phyloP scores from a whole-genome alignment of 1,140 invertebrate species.

The Zeugodacus cucurbitae region DNA sequence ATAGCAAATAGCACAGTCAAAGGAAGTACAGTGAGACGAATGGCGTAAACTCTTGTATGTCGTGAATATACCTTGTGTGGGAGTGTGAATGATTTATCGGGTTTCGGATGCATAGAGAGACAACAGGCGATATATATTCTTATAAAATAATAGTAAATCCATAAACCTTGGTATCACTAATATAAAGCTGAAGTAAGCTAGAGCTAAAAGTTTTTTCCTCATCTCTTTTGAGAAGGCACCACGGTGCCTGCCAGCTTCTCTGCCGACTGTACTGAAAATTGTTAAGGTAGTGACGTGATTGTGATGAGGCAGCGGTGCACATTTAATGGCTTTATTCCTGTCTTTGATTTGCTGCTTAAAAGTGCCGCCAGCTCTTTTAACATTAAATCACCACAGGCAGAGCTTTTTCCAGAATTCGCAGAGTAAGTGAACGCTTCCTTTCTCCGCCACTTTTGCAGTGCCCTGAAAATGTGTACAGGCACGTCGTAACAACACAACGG shows the following conservation, averaged over 20 bases:
- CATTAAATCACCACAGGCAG: slow-evolving; percentile 18
- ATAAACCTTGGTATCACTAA: too few species aligned
- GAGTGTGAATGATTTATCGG: too few species aligned
- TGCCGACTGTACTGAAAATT: not conserved
- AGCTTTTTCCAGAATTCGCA: not conserved
- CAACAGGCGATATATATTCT: too few species aligned
- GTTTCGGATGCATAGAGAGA: too few species aligned
- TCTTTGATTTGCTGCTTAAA: slow-evolving; percentile 32
- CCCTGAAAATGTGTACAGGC: not conserved
- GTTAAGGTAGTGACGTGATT: not conserved
- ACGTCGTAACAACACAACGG: not conserved
- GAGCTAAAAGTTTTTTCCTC: too few species aligned
- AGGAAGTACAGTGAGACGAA: not conserved
- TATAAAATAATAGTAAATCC: too few species aligned
- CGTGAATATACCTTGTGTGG: too few species aligned
- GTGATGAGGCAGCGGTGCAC: not conserved
- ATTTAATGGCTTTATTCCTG: slow-evolving; percentile 34
- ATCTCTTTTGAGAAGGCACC: not conserved
- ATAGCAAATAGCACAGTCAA: not conserved
- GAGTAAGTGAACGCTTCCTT: not conserved
- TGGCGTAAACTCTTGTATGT: too few species aligned
- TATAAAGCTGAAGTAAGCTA: too few species aligned
- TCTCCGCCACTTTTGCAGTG: not conserved
- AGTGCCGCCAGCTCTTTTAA: not conserved
- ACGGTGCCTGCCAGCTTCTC: not conserved